Base-by-base conservation (phyloP, 2,797 vertebrate species). In the Calcarius lapponicus region DNA sequence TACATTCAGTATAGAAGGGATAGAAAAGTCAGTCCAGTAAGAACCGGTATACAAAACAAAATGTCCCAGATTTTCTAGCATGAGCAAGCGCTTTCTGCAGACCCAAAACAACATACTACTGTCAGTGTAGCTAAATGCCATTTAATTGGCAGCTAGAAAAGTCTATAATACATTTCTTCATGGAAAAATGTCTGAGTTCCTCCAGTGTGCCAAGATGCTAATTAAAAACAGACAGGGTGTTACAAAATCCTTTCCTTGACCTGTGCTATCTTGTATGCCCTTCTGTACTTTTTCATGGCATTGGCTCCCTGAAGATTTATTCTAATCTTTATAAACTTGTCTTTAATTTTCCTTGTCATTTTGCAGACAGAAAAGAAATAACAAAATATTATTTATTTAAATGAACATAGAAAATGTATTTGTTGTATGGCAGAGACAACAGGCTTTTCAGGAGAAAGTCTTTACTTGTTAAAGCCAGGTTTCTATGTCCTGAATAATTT, bases 61-160 rank as follows among this genome's bases (percentile, higher is more conserved):
- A 96, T 91, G 90, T 94, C 91, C 90, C 90, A 96, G 93, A 95
- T 93, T 93, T 91, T 91, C 81, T 65, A 94, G 73, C 69, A 74
- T 80, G 57, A 96, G 86, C 83, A 82, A 94, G 79, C 78, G 79
- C 78, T 92, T 95, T 93, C 50, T 81, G 56, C 93, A 96, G 86
- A 95, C 83, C 80, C 78, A 96, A 92, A 96, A 95, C 94, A 97
- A 95, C 91, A 91, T 86, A 94, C 86, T 91, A 92, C 80, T 87
- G 88, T 86, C 91, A 96, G 54, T 90, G 90, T 42, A 80, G 95
- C 86, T 93, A 97, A 96, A 95, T 96, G 94, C 93, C 96, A 94
- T 89, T 95, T 96, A 96, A 96, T 88, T 96, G 93, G 94, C 95
- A 95, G 73, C 82, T 92, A 92, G 64, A 71, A 90, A 90, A 92